A percentile compares a stretch with the other conserved stretches of the same genome.
Conservation (phyloP, 2,888 invertebrate genomes). For the Lepidochrysops patricia region DNA sequence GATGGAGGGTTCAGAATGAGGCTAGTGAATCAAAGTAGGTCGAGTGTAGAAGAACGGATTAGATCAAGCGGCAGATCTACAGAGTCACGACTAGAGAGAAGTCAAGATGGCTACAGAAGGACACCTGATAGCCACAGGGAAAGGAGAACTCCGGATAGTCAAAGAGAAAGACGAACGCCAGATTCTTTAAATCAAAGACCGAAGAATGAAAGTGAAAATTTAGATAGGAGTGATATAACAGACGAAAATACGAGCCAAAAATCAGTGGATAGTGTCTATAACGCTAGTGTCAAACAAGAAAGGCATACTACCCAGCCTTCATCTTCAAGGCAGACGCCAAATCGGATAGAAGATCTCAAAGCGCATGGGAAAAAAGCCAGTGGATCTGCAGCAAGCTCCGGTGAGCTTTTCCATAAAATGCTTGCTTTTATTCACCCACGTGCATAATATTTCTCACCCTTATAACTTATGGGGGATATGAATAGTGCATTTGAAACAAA, state of each 20-base stretch:
- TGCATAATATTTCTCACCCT: no score
- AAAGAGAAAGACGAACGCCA: constrained; percentile 4
- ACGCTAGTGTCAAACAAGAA: constrained; percentile 65
- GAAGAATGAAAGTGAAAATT: constrained; percentile 38
- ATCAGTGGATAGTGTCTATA: constrained; percentile 74
- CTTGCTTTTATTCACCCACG: no score
- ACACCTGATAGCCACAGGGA: constrained; percentile 39
- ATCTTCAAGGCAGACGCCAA: constrained; percentile 63
- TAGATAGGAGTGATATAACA: constrained; percentile 35
- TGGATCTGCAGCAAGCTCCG: constrained; percentile 78
- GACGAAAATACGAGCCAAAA: constrained; percentile 66
- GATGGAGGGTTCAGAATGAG: constrained; percentile 76
- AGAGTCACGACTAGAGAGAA: constrained; percentile 44
- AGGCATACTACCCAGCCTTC: constrained; percentile 59
- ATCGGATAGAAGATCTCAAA: constrained; percentile 65
- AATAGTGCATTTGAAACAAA: no score
- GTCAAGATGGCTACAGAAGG: constrained; percentile 43
- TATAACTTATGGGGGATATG: no score
- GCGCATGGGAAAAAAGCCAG: constrained; percentile 60
- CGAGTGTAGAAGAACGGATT: constrained; percentile 59
- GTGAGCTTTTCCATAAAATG: constrained; percentile 39
- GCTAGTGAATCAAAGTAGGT: constrained; percentile 51
- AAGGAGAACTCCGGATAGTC: constrained; percentile 11
- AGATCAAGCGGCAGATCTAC: constrained; percentile 60
- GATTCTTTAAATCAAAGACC: constrained; percentile 44